Percentiles rank a stretch among this genome's conserved stretches.
Conservation (phyloP, 2,888 invertebrate species). For the Neoitamus cyanurus region DNA sequence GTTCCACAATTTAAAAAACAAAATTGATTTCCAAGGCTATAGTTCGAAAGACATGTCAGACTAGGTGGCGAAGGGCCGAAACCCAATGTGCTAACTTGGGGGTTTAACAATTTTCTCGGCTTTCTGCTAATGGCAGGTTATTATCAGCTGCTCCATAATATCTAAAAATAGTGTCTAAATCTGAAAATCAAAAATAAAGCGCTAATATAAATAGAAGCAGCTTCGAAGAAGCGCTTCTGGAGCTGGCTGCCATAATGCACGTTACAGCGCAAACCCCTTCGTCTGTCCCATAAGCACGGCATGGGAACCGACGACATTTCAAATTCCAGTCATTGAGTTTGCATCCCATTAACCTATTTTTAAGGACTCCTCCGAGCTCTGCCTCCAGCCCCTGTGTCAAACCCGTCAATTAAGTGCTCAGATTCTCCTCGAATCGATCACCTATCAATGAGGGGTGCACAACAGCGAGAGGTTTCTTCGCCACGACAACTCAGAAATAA, state of each 20-base stretch:
- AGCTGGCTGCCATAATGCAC: neutral
- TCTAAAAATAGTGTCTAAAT: neutral
- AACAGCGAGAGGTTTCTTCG: neutral
- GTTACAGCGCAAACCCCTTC: neutral
- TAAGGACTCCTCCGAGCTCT: neutral
- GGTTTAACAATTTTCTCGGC: neutral
- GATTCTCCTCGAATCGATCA: slow-evolving; percentile 19
- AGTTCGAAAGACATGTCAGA: neutral
- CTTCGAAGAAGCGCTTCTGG: neutral
- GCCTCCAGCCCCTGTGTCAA: neutral
- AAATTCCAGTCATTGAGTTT: slow-evolving; percentile 22
- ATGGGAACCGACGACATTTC: neutral
- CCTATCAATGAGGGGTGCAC: neutral
- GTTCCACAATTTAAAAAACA: neutral
- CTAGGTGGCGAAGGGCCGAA: neutral
- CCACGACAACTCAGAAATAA: neutral
- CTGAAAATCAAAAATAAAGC: neutral
- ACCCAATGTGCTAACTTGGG: neutral
- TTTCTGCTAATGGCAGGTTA: neutral
- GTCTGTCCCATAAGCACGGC: neutral
- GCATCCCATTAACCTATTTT: slow-evolving; percentile 33
- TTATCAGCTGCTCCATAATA: neutral
- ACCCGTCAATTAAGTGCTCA: slow-evolving; percentile 21
- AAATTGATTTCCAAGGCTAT: neutral
- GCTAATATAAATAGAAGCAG: neutral